Evolutionary conservation across 2,888 invertebrate genomes (phyloP), one percentile per base, ranked within the genome.

Genomic region (Cataglyphis altisquamis): DNA sequence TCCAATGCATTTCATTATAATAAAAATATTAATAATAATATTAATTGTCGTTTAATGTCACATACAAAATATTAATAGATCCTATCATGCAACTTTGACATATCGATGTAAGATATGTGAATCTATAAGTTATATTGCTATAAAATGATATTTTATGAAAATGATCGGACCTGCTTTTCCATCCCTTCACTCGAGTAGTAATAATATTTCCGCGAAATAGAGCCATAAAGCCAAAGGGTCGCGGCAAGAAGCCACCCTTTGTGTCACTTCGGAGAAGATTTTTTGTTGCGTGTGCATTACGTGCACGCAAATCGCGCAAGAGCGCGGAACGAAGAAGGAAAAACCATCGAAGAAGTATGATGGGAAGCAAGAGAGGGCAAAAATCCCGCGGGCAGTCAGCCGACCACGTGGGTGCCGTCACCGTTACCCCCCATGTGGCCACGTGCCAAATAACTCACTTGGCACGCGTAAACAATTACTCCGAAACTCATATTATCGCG

Each of bases 391-490:
- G 88, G 88, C 89, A 86, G 87, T 88, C 87, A 86, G 88, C 83
- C 90, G 90, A 89, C 88, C 92, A 92, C 92, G 92, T 92, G 92
- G 92, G 89, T 91, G 86, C 87, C 86, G 86, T 84, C 85, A 82
- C 85, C 88, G 82, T 83, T 80, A 78, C 78, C 70, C 84, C 77
- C 82, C 77, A 68, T 84, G 67, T 91, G 93, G 94, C 91, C 91
- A 89, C 90, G 91, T 91, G 92, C 94, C 94, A 94, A 94, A 94
- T 93, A 92, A 93, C 92, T 93, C 93, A 91, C 92, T 93, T 94
- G 94, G 94, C 94, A 93, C 93, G 92, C 93, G 93, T 93, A 93
- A 94, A 94, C 93, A 94, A 94, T 94, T 94, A 93, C 91, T 91
- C 91, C 86, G 88, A 91, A 92, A 91, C 90, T 91, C 91, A 89